These are phyloP conservation scores for Calliopum simillimum DNA, from an alignment of 2,888 invertebrate species.

Conservation along the genomic window DNA sequence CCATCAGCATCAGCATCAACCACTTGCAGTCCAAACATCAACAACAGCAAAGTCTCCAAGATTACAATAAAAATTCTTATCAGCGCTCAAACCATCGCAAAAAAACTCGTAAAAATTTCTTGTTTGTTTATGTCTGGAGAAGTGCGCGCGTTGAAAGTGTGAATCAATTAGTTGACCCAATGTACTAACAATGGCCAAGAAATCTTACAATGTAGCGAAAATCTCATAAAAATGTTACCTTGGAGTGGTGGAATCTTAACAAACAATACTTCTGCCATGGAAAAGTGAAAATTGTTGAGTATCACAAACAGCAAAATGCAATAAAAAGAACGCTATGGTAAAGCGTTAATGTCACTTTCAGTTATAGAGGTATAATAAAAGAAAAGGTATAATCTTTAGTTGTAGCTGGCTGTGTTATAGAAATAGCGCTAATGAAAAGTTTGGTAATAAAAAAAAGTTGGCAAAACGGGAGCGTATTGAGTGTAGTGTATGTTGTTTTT, in stretches of 20 bases:
- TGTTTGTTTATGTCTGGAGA: background rate
- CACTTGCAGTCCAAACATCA: too few relatives aligned
- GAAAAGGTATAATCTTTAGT: background rate
- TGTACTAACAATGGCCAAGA: background rate
- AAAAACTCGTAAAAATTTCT: conserved; percentile 28
- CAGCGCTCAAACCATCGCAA: conserved; percentile 12
- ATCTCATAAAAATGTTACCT: conserved; percentile 2
- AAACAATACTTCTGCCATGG: background rate
- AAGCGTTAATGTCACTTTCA: conserved; percentile 9
- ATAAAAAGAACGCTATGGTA: conserved; percentile 7
- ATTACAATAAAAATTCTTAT: conserved; percentile 16
- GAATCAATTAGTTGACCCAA: conserved; percentile 28
- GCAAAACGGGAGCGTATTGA: too few relatives aligned
- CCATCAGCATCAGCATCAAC: too few relatives aligned
- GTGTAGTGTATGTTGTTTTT: too few relatives aligned
- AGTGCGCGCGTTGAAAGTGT: conserved; percentile 22
- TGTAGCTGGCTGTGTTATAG: too few relatives aligned
- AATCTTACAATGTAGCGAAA: background rate
- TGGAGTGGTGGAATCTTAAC: conserved; percentile 2
- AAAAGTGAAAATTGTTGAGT: background rate
- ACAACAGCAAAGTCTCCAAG: too few relatives aligned
- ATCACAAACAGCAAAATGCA: background rate
- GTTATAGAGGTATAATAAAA: background rate
- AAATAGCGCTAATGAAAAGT: too few relatives aligned
- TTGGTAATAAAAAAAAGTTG: too few relatives aligned